Conservation (phyloP, 2,113 vertebrate species). For the Oryctolagus cuniculus region DNA sequence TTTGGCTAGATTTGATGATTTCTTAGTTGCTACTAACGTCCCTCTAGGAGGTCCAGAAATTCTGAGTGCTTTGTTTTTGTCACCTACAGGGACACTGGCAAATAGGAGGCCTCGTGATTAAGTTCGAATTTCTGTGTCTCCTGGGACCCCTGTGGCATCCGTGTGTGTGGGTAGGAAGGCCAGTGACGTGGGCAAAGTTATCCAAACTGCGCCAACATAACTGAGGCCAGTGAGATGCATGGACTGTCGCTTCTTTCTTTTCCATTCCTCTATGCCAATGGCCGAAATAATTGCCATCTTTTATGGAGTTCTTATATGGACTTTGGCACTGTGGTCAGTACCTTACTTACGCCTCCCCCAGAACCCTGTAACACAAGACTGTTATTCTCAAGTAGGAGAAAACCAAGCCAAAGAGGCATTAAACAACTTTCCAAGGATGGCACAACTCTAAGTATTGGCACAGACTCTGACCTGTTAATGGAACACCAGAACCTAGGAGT, state of each 20-base stretch:
- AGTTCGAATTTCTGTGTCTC: neutral
- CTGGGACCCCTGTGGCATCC: neutral
- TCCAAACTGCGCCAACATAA: neutral
- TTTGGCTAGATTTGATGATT: neutral
- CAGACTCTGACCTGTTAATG: neutral
- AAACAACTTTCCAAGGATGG: neutral
- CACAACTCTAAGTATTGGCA: neutral
- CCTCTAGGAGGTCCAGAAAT: neutral
- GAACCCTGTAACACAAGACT: neutral
- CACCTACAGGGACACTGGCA: neutral
- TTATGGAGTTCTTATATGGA: neutral
- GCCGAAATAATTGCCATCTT: neutral
- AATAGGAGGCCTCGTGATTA: neutral
- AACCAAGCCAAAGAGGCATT: neutral
- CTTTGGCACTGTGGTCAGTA: neutral
- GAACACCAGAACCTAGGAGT: neutral
- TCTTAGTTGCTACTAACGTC: neutral
- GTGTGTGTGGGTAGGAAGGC: no score
- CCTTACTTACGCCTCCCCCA: neutral
- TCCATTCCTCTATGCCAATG: neutral
- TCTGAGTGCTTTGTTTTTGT: neutral
- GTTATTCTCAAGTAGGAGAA: neutral
- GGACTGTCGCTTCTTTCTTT: neutral
- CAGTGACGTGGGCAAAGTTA: neutral
- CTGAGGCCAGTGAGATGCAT: neutral